These are phyloP conservation scores for Albula glossodonta DNA, from an alignment of 2,113 vertebrate genomes.

Conservation along the genomic window DNA sequence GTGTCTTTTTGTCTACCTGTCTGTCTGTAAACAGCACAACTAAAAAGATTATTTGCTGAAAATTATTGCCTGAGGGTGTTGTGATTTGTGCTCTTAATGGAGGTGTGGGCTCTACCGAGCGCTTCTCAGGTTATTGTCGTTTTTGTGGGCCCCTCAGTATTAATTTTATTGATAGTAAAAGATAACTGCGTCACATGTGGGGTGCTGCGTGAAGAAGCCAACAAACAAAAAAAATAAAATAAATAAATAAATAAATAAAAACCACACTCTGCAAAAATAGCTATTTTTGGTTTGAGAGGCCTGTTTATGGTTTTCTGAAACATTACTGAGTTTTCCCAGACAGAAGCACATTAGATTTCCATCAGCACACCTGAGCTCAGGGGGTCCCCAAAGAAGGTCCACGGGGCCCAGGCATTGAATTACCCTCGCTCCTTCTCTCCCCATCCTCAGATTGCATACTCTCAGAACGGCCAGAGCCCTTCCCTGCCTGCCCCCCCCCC, in stretches of 20 bases:
- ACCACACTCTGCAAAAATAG: neutral
- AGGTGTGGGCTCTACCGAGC: neutral
- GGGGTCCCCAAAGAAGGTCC: slow-evolving; percentile 62
- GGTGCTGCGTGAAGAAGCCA: neutral
- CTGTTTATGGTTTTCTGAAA: slow-evolving; percentile 51
- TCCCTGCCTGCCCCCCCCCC: too few relatives aligned
- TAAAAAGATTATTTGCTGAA: neutral
- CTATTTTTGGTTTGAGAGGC: slow-evolving; percentile 19
- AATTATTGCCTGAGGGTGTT: neutral
- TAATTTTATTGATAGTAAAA: slow-evolving; percentile 14
- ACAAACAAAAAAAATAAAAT: neutral
- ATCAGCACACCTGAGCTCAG: slow-evolving; percentile 63
- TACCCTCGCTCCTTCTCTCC: slow-evolving; percentile 46
- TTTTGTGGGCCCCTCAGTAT: slow-evolving; percentile 2
- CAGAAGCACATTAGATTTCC: slow-evolving; percentile 77
- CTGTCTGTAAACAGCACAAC: neutral
- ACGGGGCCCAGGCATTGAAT: slow-evolving; percentile 61
- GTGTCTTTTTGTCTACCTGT: neutral
- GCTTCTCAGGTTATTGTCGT: neutral
- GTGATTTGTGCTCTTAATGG: neutral
- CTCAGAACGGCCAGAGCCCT: slow-evolving; percentile 31
- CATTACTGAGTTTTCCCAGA: slow-evolving; percentile 61
- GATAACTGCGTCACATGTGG: too few relatives aligned
- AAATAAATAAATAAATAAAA: neutral
- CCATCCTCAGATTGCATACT: slow-evolving; percentile 59